Conservation (phyloP, 1,140 invertebrate species). For the Diachasmimorpha longicaudata region DNA sequence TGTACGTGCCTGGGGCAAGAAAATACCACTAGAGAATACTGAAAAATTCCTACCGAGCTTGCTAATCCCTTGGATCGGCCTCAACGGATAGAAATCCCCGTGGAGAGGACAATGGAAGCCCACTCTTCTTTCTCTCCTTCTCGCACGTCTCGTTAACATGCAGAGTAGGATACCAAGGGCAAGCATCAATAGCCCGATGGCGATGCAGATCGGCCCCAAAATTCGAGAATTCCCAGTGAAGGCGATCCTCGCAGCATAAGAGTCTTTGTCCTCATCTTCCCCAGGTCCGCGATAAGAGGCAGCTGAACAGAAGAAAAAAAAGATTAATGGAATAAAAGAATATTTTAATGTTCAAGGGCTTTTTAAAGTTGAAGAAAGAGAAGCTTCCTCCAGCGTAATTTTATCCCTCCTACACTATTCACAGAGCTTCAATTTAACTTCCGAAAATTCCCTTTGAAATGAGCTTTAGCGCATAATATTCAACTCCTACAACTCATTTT, state of each 20-base stretch:
- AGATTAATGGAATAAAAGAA: background rate
- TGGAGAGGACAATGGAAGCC: constrained; percentile 80
- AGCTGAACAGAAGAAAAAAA: constrained; percentile 60
- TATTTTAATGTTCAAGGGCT: no score
- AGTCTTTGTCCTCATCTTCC: constrained; percentile 72
- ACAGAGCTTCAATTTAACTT: no score
- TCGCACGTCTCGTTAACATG: constrained; percentile 70
- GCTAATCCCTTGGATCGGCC: constrained; percentile 64
- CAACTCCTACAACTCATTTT: no score
- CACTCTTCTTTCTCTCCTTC: constrained; percentile 70
- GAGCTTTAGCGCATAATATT: no score
- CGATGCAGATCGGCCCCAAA: constrained; percentile 74
- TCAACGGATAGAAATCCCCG: constrained; percentile 77
- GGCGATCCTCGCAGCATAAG: constrained; percentile 72
- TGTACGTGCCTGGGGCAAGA: no score
- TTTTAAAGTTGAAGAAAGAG: no score
- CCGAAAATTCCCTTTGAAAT: no score
- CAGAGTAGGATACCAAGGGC: constrained; percentile 67
- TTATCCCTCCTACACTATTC: no score
- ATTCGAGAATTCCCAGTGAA: constrained; percentile 76
- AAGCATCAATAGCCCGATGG: constrained; percentile 74
- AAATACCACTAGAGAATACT: no score
- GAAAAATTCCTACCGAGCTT: constrained; percentile 48
- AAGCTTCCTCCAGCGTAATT: no score
- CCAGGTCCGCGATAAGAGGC: constrained; percentile 76